Evolutionary conservation across 1,140 invertebrate species (phyloP), one percentile per base, ranked within the genome.

Genomic region (Drosophila sp.): DNA sequence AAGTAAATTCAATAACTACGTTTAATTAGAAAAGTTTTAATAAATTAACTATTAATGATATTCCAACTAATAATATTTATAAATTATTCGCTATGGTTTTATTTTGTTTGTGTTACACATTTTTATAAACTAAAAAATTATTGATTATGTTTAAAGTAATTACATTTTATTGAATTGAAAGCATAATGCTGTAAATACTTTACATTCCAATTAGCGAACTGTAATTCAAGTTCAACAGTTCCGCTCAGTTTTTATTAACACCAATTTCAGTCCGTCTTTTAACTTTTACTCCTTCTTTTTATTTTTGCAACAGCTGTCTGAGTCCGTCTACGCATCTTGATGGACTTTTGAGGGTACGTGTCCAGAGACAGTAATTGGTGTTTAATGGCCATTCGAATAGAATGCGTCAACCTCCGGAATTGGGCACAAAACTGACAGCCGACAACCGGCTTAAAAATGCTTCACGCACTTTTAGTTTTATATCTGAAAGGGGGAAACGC

Each of bases 381-480:
- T 87, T 86, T 80, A 87, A 74, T 76, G 65, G 58, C 61, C 54
- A 32, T 9, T 43, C 64, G 29, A 51, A 51, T 65, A 72, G 62
- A 72, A 72, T 58, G 64, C 67, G 63, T 74, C 72, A 71, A 76
- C 40, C 80, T 82, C 67, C 45, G 46, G 45, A 40, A 25, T 50
- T 53, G 64, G 29, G 46, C 46, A 69, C 27, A 69, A 62, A 27
- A 48, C 38, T 21, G 21, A 21, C 32, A 40, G n/a, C 53, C 11
- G n/a, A 70, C 18, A 72, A 18, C 16, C 27, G 54, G 45, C 36
- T 67, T 78, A 75, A 46, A 66, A 76, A 87, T 78, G 56, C 63
- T 72, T 59, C 66, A 86, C 81, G 81, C 81, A 86, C 82, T 78
- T 87, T 87, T 72, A 72, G 71, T 87, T 87, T 73, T 62, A n/a